phyloP scores from a whole-genome alignment of 2,113 vertebrate genomes.

The Henicopernis longicauda region DNA sequence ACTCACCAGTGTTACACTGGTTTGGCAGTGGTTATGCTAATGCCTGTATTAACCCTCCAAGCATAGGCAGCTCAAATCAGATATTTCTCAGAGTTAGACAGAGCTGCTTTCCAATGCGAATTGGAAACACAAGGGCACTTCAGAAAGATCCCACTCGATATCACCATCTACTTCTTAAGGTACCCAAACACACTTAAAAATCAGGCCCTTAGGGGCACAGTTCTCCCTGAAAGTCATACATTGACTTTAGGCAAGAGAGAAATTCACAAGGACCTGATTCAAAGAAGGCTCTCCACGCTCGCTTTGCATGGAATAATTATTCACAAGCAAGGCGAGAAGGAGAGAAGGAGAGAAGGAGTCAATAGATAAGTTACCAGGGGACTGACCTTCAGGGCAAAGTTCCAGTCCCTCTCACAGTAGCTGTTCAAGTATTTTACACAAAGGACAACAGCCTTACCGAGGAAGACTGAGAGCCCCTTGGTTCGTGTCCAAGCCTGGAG shows the following conservation, averaged over 20 bases:
- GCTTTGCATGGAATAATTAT: neutral
- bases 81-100: neutral
- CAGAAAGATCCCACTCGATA: neutral
- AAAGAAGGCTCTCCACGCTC: neutral
- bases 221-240: neutral
- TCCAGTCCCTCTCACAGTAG: neutral
- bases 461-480: neutral
- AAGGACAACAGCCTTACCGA: neutral
- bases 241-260: neutral
- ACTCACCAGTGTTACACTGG: accelerated
- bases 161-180: neutral
- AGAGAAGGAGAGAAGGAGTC: neutral
- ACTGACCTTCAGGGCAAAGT: neutral
- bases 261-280: neutral
- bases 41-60: neutral
- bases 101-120: neutral
- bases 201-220: neutral
- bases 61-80: neutral
- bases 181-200: neutral
- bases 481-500: neutral
- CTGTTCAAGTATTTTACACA: neutral
- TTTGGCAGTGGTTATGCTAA: neutral
- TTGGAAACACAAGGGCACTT: neutral
- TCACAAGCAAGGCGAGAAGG: neutral
- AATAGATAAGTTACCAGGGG: neutral